Base-by-base conservation (phyloP, 2,797 vertebrate species). In the Sebastes steindachneri region DNA sequence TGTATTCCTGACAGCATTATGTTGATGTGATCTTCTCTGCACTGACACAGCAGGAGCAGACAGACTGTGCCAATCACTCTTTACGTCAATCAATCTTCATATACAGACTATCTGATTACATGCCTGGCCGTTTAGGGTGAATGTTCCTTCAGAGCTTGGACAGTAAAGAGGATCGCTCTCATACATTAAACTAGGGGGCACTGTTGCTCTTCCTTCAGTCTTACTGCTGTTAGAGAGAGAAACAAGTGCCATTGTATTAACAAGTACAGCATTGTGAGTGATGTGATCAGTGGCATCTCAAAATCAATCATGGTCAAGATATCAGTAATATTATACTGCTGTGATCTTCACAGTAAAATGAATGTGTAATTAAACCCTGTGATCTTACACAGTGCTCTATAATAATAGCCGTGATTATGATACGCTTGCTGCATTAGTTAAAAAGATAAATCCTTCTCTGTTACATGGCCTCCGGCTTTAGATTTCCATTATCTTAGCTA, bases 161-260 rank as follows among this genome's bases (percentile, higher is more conserved):
- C 45, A 29, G 3, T 11, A n/a, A 73, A 31, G 41, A 69, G 5
- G 29, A 54, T 29, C 2, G 2, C 28, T 31, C 3, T 66, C 12
- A 41, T 29, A 15, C 8, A 45, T 45, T 63, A 71, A 64, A 84
- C 79, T 86, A 91, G 90, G 82, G 85, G 93, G 88, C 92, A 91
- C 84, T 93, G 88, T 92, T 92, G 86, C 35, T 86, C 89, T 82
- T 84, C 33, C n/a, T 66, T 35, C 5, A 48, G 9, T 63, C 17
- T 11, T 2, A 4, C 21, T 7, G 4, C 8, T 15, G 21, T 29
- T 31, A 1, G 55, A 68, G 14, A 63, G 23, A 68, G 19, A 73
- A 37, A 26, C 9, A 21, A 11, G 12, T 17, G 9, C 4, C 9
- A 15, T 23, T 26, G 21, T 9, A 45, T n/a, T 35, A 33, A 28